A percentile compares a stretch with the other conserved stretches of the same genome.
Conservation (phyloP, 2,888 invertebrate species). For the Encarsia formosa region DNA sequence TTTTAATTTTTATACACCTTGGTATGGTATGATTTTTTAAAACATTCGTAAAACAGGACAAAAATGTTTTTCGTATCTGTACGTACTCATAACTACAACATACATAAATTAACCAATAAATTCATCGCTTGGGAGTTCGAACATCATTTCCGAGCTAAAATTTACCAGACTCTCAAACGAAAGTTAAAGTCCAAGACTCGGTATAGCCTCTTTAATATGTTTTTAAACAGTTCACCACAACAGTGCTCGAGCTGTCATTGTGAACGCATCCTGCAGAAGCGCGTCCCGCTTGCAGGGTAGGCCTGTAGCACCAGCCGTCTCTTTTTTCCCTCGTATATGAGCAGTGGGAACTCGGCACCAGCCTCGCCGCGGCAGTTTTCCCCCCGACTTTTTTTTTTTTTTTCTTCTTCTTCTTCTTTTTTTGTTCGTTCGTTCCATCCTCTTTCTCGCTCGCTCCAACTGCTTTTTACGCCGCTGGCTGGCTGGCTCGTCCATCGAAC, state of each 20-base stretch:
- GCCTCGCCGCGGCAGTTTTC: neutral
- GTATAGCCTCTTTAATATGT: too few species aligned
- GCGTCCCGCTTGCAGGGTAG: neutral
- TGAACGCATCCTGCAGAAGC: slow-evolving; percentile 9
- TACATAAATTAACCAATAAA: too few species aligned
- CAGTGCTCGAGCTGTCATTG: slow-evolving; percentile 1
- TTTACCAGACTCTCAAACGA: neutral
- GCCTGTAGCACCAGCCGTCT: neutral
- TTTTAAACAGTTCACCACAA: too few species aligned
- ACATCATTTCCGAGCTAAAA: neutral
- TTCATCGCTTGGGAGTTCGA: too few species aligned
- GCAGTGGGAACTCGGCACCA: too few species aligned
- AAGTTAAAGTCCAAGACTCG: neutral
- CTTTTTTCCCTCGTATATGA: slow-evolving; percentile 8
- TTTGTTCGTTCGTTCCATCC: neutral
- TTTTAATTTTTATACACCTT: too few species aligned
- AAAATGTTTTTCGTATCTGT: too few species aligned
- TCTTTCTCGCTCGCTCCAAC: slow-evolving; percentile 1
- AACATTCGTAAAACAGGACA: too few species aligned
- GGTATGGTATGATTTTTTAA: too few species aligned
- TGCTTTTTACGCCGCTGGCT: slow-evolving; percentile 2
- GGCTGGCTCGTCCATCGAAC: neutral
- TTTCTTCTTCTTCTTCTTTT: neutral
- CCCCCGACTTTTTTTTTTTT: neutral
- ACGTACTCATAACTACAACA: too few species aligned